phyloP scores from a whole-genome alignment of 2,888 invertebrate species.

The Thecocarcelia acutangulata region DNA sequence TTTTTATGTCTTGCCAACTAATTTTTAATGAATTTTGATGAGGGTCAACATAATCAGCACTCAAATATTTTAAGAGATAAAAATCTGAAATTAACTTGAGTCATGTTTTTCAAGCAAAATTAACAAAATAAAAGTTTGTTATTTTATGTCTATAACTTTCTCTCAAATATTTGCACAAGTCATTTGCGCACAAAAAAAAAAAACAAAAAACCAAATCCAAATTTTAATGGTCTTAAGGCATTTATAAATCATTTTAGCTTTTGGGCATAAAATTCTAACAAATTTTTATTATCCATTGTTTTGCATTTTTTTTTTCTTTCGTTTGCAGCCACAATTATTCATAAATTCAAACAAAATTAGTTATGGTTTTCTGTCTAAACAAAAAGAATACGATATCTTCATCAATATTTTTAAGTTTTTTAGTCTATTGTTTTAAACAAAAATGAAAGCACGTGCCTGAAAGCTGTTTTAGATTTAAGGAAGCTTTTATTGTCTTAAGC shows the following conservation, averaged over 20 bases:
- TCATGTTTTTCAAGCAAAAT: constrained; percentile 32
- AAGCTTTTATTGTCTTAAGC: constrained; percentile 31
- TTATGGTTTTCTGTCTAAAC: constrained; percentile 42
- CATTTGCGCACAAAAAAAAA: background rate
- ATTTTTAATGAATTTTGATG: constrained; percentile 52
- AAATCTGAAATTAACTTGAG: constrained; percentile 54
- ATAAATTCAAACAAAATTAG: constrained; percentile 39
- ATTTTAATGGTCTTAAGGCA: background rate
- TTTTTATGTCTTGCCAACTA: constrained; percentile 1
- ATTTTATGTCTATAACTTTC: constrained; percentile 47
- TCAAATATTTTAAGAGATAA: constrained; percentile 33
- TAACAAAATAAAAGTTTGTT: background rate
- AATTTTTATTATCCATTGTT: constrained; percentile 48
- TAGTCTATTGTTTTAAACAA: constrained; percentile 55
- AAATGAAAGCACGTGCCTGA: constrained; percentile 62
- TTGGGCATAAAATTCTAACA: constrained; percentile 45
- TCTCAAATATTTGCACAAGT: constrained; percentile 26
- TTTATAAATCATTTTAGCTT: constrained; percentile 41
- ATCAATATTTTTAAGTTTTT: constrained; percentile 15
- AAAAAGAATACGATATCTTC: constrained; percentile 13
- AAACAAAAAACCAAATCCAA: background rate
- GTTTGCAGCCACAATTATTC: constrained; percentile 50
- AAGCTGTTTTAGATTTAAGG: constrained; percentile 46
- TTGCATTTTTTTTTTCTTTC: background rate
- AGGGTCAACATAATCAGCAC: constrained; percentile 66